Conservation (phyloP, 2,888 invertebrate species). For the Hydroisotoma schaefferi region DNA sequence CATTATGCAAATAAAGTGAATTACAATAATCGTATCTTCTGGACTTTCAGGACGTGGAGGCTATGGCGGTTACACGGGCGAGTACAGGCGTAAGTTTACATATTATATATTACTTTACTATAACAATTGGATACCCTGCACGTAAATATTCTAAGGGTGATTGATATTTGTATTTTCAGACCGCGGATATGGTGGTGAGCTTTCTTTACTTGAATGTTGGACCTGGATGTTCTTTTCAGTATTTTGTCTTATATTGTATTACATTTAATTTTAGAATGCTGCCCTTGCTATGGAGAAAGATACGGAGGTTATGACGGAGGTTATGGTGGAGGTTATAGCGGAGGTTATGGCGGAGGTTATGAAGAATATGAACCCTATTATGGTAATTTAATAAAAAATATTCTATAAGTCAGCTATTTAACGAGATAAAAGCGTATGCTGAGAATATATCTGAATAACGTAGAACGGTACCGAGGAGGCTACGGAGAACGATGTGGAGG, state of each 20-base stretch:
- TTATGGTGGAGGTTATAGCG: slow-evolving; percentile 12
- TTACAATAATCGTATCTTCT: too few relatives aligned
- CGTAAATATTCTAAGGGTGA: too few relatives aligned
- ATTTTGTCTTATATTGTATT: background rate
- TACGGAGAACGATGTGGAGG: slow-evolving; percentile 9
- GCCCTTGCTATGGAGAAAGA: background rate
- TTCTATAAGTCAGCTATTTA: background rate
- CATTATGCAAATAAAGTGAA: too few relatives aligned
- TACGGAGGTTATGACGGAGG: slow-evolving; percentile 7
- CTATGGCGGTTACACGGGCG: too few relatives aligned
- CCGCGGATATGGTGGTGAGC: too few relatives aligned
- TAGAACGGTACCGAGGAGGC: slow-evolving; percentile 10
- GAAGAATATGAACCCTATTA: background rate
- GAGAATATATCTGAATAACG: too few relatives aligned
- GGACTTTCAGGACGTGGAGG: too few relatives aligned
- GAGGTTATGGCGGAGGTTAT: slow-evolving; percentile 7
- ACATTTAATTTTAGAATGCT: background rate
- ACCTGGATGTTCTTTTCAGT: background rate
- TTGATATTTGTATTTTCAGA: too few relatives aligned
- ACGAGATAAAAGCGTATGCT: background rate
- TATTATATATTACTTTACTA: too few relatives aligned
- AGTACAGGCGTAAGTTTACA: too few relatives aligned
- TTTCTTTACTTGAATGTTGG: background rate
- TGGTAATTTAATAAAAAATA: slow-evolving; percentile 1
- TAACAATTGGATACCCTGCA: too few relatives aligned